A percentile compares a stretch with the other conserved stretches of the same genome.
Evolutionary conservation across 2,797 vertebrate genomes (phyloP).

Genomic region (Argyrosomus regius): DNA sequence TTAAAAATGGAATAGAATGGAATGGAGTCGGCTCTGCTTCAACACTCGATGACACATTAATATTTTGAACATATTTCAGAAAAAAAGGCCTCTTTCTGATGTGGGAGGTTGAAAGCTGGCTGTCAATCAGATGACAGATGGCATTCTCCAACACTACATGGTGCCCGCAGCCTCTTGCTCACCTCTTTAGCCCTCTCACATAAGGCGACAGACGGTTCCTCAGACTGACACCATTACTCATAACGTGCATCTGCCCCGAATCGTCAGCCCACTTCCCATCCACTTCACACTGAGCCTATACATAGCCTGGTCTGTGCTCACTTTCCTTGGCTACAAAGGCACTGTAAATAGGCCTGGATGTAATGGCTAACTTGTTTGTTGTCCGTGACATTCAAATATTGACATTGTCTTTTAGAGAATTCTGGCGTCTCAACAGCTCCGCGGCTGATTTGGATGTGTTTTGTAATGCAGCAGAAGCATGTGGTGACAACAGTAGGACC

Average conservation of each 20-base stretch:
- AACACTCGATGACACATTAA: neutral
- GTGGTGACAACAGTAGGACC: conserved; percentile 47
- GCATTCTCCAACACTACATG: conserved; percentile 44
- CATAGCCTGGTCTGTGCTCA: conserved; percentile 65
- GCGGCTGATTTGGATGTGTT: conserved; percentile 4
- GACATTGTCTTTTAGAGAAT: conserved; percentile 36
- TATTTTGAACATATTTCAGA: conserved; percentile 15
- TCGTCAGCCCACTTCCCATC: conserved; percentile 72
- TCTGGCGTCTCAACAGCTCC: conserved; percentile 12
- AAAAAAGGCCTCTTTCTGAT: conserved; percentile 25
- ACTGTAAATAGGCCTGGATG: conserved; percentile 65
- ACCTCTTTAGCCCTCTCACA: conserved; percentile 57
- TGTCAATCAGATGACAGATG: conserved; percentile 68
- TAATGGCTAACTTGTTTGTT: conserved; percentile 59
- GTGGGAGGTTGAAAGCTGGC: conserved; percentile 58
- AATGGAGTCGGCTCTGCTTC: neutral
- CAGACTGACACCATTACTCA: conserved; percentile 69
- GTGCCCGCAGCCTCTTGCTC: conserved; percentile 42
- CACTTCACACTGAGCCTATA: conserved; percentile 69
- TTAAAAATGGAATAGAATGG: neutral
- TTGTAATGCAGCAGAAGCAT: conserved; percentile 12
- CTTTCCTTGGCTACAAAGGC: conserved; percentile 71
- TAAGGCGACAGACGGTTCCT: conserved; percentile 67
- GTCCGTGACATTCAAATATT: conserved; percentile 66
- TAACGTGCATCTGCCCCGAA: conserved; percentile 75